A percentile compares a stretch with the other conserved stretches of the same genome.
Evolutionary conservation across 2,797 vertebrate species (phyloP).

Genomic region (Dicrostonyx torquatus): DNA sequence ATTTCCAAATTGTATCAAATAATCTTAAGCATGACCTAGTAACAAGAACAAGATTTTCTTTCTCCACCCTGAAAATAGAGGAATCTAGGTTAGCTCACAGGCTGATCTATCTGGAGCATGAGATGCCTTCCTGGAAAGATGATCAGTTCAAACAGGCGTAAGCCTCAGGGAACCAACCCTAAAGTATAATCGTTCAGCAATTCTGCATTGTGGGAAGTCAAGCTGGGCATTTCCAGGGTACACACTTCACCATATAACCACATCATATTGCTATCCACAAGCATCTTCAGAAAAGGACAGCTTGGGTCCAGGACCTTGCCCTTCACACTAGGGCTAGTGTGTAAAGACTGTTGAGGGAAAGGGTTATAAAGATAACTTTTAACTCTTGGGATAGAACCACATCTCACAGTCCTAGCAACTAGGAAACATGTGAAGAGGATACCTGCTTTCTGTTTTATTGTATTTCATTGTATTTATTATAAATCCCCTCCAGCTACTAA

Average conservation of each 20-base stretch:
- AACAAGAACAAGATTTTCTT: neutral
- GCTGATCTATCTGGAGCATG: neutral
- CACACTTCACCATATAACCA: neutral
- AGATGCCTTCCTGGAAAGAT: neutral
- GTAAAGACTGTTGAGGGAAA: neutral
- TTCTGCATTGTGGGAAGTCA: neutral
- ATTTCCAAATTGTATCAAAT: neutral
- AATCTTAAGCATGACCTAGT: neutral
- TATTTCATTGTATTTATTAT: neutral
- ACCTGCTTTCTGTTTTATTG: neutral
- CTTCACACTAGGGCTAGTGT: neutral
- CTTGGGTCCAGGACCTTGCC: neutral
- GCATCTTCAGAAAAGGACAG: neutral
- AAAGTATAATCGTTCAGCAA: neutral
- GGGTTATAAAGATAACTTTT: neutral
- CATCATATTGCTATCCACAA: neutral
- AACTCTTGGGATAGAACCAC: neutral
- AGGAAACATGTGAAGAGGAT: neutral
- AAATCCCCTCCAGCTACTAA: neutral
- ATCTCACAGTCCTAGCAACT: neutral
- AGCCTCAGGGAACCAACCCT: neutral
- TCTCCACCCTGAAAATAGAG: neutral
- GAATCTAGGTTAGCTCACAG: neutral
- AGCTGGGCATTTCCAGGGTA: neutral
- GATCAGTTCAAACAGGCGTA: neutral